A percentile compares a stretch with the other conserved stretches of the same genome.
Evolutionary conservation across 2,888 invertebrate species (phyloP).

Genomic region (Chrysomela aeneicollis): DNA sequence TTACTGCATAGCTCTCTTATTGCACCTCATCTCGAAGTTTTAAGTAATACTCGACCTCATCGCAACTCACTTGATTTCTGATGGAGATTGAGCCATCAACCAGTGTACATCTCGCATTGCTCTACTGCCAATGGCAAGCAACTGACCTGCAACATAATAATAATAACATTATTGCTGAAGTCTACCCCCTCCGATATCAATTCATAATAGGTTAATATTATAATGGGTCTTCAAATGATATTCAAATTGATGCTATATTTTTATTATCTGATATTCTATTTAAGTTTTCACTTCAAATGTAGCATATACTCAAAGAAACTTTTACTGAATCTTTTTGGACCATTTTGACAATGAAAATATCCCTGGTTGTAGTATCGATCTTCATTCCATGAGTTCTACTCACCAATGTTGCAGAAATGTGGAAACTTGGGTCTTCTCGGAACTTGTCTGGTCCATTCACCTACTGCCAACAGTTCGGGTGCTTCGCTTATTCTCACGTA

Average conservation of each 20-base stretch:
- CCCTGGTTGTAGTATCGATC: too few species aligned
- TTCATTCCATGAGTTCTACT: too few species aligned
- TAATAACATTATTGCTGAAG: neutral
- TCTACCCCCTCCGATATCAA: too few species aligned
- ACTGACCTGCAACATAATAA: constrained; percentile 60
- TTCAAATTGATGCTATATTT: too few species aligned
- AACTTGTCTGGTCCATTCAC: constrained; percentile 81
- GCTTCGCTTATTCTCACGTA: constrained; percentile 74
- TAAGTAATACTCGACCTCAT: neutral
- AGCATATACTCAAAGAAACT: too few species aligned
- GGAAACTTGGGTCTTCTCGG: constrained; percentile 78
- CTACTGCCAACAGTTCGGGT: constrained; percentile 82
- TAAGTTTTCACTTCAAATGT: neutral
- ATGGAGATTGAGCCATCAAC: constrained; percentile 81
- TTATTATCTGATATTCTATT: too few species aligned
- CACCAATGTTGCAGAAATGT: constrained; percentile 68
- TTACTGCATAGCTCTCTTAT: too few species aligned
- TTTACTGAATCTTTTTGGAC: too few species aligned
- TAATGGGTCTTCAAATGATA: too few species aligned
- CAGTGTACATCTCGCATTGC: constrained; percentile 76
- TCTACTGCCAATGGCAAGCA: constrained; percentile 78
- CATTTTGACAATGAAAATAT: too few species aligned
- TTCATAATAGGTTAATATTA: too few species aligned
- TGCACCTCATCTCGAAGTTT: too few species aligned
- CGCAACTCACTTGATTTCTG: constrained; percentile 77